Evolutionary conservation across 2,797 vertebrate genomes (phyloP).

Genomic region (Cyprinodon diabolis): DNA sequence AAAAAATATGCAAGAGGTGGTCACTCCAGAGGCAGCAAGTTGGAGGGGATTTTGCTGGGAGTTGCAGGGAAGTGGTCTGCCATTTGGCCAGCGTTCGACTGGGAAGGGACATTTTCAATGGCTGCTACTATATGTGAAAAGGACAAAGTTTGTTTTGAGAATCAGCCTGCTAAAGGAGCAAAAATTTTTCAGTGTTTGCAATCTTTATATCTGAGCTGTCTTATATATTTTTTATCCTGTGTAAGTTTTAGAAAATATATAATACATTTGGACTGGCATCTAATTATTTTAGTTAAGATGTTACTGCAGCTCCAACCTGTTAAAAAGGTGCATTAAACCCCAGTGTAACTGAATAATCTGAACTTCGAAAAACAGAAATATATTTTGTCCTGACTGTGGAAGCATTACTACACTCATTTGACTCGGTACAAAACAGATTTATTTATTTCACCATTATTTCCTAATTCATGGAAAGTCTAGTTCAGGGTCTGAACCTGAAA

Average conservation of each 20-base stretch:
- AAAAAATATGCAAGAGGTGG: too few relatives aligned
- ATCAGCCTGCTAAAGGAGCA: too few relatives aligned
- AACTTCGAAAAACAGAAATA: background rate
- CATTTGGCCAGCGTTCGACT: too few relatives aligned
- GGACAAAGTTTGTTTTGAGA: too few relatives aligned
- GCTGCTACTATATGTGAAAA: too few relatives aligned
- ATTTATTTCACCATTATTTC: background rate
- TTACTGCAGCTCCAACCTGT: background rate
- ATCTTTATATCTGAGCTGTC: too few relatives aligned
- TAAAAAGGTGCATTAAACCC: background rate
- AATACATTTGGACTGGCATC: background rate
- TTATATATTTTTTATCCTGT: background rate
- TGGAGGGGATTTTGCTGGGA: too few relatives aligned
- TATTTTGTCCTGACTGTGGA: background rate
- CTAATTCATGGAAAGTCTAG: background rate
- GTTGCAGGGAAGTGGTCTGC: too few relatives aligned
- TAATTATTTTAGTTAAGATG: background rate
- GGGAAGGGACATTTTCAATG: too few relatives aligned
- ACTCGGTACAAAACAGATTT: background rate
- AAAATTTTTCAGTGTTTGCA: too few relatives aligned
- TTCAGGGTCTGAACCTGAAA: background rate
- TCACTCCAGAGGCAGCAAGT: too few relatives aligned
- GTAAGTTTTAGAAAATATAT: background rate
- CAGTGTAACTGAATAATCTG: background rate
- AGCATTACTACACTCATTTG: background rate